Conservation (phyloP, 2,888 invertebrate genomes). For the Nasonovia ribisnigri region DNA sequence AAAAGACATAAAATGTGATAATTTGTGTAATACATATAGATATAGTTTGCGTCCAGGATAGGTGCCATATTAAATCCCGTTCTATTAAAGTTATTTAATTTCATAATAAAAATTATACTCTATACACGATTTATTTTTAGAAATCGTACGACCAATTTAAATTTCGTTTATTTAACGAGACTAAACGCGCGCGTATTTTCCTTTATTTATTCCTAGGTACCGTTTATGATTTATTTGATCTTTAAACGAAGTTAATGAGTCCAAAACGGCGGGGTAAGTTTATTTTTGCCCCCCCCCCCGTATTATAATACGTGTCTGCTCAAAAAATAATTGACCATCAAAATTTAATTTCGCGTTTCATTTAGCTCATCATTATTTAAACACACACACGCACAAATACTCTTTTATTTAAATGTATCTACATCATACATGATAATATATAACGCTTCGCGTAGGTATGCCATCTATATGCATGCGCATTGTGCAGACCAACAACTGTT, state of each 20-base stretch:
- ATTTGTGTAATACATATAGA: neutral
- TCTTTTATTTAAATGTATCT: neutral
- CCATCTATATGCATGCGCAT: neutral
- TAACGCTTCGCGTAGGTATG: neutral
- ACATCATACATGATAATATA: neutral
- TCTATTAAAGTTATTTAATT: neutral
- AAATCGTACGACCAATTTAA: neutral
- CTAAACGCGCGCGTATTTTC: neutral
- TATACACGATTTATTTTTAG: neutral
- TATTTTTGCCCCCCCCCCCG: neutral
- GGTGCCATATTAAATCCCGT: neutral
- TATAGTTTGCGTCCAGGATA: neutral
- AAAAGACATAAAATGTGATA: neutral
- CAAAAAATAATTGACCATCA: constrained; percentile 8
- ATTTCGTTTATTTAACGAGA: neutral
- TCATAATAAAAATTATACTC: neutral
- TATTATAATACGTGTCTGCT: neutral
- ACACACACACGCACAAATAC: neutral
- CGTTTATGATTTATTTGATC: neutral
- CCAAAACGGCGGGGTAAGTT: neutral
- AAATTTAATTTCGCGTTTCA: constrained; percentile 48
- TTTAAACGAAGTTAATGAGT: neutral
- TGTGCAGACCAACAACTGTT: neutral
- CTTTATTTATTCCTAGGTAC: neutral
- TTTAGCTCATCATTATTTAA: constrained; percentile 1